Conservation (phyloP, 1,140 invertebrate species). For the Pseudomyrmex cubaensis region DNA sequence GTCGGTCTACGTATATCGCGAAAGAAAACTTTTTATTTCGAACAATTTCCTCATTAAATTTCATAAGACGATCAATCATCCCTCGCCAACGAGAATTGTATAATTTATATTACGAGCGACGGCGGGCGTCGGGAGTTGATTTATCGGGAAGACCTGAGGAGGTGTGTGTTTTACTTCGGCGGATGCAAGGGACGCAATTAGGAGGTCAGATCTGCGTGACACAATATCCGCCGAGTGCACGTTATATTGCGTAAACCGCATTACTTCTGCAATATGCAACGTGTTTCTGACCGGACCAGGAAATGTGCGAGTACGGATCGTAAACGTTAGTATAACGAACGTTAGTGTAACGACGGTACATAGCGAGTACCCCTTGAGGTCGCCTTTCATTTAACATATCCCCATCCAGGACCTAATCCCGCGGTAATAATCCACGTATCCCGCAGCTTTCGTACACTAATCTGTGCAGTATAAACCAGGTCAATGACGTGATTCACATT, state of each 20-base stretch:
- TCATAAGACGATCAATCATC: conserved; percentile 19
- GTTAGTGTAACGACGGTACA: conserved; percentile 17
- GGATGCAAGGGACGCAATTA: not conserved
- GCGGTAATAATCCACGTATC: conserved; percentile 65
- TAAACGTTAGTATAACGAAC: too few relatives aligned
- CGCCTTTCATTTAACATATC: conserved; percentile 66
- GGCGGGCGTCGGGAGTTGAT: not conserved
- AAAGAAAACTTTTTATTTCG: conserved; percentile 22
- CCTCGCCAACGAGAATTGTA: conserved; percentile 10
- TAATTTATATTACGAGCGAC: conserved; percentile 33
- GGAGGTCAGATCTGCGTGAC: not conserved
- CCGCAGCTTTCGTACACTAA: conserved; percentile 27
- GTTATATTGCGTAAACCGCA: not conserved
- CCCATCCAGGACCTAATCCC: conserved; percentile 64
- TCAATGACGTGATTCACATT: conserved; percentile 68
- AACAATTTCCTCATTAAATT: conserved; percentile 35
- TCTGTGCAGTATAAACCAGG: conserved; percentile 51
- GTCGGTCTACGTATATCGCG: not conserved
- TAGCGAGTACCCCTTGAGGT: conserved; percentile 55
- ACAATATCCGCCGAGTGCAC: not conserved
- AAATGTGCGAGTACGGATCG: conserved; percentile 16
- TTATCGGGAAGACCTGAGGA: not conserved
- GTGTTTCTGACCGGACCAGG: not conserved
- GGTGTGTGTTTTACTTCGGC: not conserved
- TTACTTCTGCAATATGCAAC: not conserved